Percentiles rank a stretch among this genome's conserved stretches.
phyloP scores from a whole-genome alignment of 37 sponge, comb jelly and placozoan genomes.

The Ianthella basta region DNA sequence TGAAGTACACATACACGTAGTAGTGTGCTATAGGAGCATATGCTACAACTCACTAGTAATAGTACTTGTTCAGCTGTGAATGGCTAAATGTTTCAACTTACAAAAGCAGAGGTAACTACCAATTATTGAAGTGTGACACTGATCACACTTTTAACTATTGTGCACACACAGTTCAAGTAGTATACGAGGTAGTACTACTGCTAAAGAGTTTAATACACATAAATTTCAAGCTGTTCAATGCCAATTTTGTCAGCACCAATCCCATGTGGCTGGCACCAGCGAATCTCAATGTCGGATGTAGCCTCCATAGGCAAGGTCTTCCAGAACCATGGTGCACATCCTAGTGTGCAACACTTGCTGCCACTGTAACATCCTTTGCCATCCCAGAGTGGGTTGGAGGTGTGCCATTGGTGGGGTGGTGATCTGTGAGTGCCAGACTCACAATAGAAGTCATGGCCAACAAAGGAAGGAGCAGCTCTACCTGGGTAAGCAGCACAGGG shows the following conservation, averaged over 20 bases:
- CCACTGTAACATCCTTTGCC: slow-evolving; percentile 21
- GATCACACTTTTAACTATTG: too few relatives aligned
- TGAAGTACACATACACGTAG: too few relatives aligned
- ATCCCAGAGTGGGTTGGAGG: slow-evolving; percentile 20
- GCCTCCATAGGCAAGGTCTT: neutral
- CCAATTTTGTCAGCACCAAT: neutral
- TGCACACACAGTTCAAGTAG: too few relatives aligned
- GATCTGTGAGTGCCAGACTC: slow-evolving; percentile 16
- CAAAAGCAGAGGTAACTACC: too few relatives aligned
- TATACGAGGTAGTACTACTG: too few relatives aligned
- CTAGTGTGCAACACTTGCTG: neutral
- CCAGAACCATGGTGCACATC: slow-evolving; percentile 15
- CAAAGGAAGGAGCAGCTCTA: neutral
- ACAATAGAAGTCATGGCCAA: neutral
- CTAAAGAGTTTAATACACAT: neutral
- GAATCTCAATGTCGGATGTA: neutral
- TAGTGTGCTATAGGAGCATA: too few relatives aligned
- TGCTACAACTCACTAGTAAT: too few relatives aligned
- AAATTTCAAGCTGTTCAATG: slow-evolving; percentile 10
- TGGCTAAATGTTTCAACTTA: too few relatives aligned
- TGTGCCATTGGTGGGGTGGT: neutral
- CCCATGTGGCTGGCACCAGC: neutral
- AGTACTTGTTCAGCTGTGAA: too few relatives aligned
- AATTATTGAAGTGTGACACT: too few relatives aligned
- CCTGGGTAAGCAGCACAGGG: slow-evolving; percentile 24